Evolutionary conservation across 2,888 invertebrate genomes (phyloP), one percentile per base, ranked within the genome.

Genomic region (Dicyrtoma fusca): DNA sequence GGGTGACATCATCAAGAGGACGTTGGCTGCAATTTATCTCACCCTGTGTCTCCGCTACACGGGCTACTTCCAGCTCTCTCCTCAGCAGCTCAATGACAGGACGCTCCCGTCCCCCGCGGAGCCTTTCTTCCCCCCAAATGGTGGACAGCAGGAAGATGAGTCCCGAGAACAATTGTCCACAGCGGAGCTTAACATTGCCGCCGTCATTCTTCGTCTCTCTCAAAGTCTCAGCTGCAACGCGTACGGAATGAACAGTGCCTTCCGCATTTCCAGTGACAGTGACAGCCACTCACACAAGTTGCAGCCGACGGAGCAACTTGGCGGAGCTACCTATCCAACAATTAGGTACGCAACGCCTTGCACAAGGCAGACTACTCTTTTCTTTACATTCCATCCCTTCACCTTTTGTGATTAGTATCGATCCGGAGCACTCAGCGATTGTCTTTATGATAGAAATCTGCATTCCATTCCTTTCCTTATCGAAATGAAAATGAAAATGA

Each of bases 211-310:
- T 3, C 83, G 83, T 11, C 84, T 84, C 72, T 82, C 85, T 71
- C 86, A 86, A 75, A 82, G 84, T 11, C 82, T 84, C 34, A 83
- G 84, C 63, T 86, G 85, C 77, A 86, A 86, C 76, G 86, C 86
- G 25, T 86, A 86, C 69, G 85, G 85, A 75, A 84, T 86, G 23
- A 83, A 79, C 57, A 45, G 71, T 81, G 82, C 64, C 82, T 44
- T 42, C 44, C 17, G 4, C 8, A 26, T 14, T 44, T 55, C 83
- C 6, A 80, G 82, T 8, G 81, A 81, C 23, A 71, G 75, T 5
- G 62, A 78, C 3, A 63, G 61, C 8, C 47, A 69, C 21, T 73
- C 78, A 10, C 69, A 62, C 23, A 61, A 65, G 14, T 47, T 75
- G 14, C 71, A 19, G 6, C 19, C 45, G 42, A 76, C 77, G 25